phyloP scores from a whole-genome alignment of 2,888 invertebrate species.

The Melanchra persicariae region DNA sequence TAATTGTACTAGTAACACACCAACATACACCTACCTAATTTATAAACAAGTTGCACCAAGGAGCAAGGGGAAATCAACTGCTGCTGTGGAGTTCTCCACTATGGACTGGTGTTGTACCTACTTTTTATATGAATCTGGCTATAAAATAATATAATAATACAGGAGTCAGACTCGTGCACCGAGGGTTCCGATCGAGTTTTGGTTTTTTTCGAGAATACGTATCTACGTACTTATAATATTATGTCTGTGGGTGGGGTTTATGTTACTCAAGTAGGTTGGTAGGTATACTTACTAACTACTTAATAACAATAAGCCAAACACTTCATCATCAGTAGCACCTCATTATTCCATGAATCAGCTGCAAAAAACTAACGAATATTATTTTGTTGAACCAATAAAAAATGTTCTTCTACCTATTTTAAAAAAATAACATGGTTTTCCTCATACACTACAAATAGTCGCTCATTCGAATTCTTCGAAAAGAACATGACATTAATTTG shows the following conservation, averaged over 20 bases:
- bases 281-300: background rate
- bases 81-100: background rate
- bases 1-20: too few relatives aligned
- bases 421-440: slow-evolving; percentile 23
- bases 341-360: slow-evolving; percentile 17
- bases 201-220: too few relatives aligned
- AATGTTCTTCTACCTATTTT: background rate
- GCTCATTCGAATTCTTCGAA: slow-evolving; percentile 27
- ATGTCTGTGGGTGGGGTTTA: background rate
- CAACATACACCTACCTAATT: too few relatives aligned
- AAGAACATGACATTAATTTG: background rate
- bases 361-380: slow-evolving; percentile 19
- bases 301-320: slow-evolving; percentile 15
- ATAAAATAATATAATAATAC: too few relatives aligned
- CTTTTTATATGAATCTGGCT: background rate
- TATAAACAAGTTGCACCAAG: background rate
- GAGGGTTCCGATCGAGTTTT: too few relatives aligned
- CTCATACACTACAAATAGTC: background rate
- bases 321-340: background rate
- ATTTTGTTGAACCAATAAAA: slow-evolving; percentile 14
- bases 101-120: too few relatives aligned
- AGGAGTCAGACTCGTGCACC: too few relatives aligned
- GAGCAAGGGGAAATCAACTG: background rate
- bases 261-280: background rate
- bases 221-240: background rate